phyloP scores from a whole-genome alignment of 2,888 invertebrate genomes.

The Trachelus troglodyta region DNA sequence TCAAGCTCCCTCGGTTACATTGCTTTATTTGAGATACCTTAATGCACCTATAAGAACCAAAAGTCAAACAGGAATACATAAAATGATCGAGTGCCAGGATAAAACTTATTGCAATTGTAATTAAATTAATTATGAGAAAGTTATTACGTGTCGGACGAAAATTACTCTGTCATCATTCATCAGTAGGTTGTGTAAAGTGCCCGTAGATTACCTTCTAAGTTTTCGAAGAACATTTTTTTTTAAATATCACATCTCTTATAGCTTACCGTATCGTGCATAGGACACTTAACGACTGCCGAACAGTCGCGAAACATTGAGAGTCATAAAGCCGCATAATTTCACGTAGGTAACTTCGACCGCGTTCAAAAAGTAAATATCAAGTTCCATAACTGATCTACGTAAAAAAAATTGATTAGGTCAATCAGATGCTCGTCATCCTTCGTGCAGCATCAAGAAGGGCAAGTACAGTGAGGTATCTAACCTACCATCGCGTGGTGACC shows the following conservation, averaged over 20 bases:
- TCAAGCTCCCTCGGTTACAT: neutral
- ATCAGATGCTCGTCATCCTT: neutral
- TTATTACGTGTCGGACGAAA: neutral
- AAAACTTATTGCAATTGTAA: neutral
- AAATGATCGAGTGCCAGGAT: neutral
- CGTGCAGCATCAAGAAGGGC: neutral
- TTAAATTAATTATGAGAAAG: neutral
- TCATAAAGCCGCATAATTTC: neutral
- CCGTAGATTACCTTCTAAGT: neutral
- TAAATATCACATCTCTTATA: neutral
- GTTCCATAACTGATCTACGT: neutral
- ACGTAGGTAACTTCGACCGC: neutral
- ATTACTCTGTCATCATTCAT: neutral
- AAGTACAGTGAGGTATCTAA: neutral
- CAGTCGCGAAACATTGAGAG: neutral
- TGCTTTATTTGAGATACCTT: neutral
- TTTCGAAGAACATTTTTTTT: neutral
- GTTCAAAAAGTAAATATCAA: neutral
- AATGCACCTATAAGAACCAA: neutral
- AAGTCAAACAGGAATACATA: neutral
- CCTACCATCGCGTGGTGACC: neutral
- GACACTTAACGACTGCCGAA: neutral
- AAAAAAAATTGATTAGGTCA: neutral
- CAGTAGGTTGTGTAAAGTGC: neutral
- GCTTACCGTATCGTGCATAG: neutral